A percentile compares a stretch with the other conserved stretches of the same genome.
phyloP scores from a whole-genome alignment of 1,140 invertebrate genomes.

The Eubasilissa regina region DNA sequence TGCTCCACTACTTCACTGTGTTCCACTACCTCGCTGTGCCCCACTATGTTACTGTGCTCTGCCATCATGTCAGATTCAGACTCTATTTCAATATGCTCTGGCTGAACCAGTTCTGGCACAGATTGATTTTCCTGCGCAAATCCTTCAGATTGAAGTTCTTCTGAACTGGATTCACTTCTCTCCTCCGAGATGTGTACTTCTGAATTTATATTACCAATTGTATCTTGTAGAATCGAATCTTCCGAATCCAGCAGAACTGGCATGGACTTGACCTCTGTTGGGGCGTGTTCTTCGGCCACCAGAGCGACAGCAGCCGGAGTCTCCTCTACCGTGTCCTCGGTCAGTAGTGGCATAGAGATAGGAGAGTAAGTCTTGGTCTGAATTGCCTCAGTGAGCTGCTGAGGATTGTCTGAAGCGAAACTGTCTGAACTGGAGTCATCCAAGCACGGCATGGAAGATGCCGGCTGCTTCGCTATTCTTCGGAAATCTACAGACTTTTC shows the following conservation, averaged over 20 bases:
- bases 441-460: conserved; percentile 57
- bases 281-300: neutral
- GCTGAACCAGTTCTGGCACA: neutral
- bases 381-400: conserved; percentile 33
- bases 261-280: conserved; percentile 26
- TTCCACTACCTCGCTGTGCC: neutral
- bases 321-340: conserved; percentile 50
- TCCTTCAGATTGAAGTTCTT: conserved; percentile 4
- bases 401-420: conserved; percentile 32
- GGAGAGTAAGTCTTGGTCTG: conserved; percentile 55
- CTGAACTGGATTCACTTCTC: neutral
- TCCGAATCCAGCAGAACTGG: conserved; percentile 30
- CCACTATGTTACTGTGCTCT: neutral
- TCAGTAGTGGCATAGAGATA: conserved; percentile 58
- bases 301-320: neutral
- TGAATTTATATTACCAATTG: neutral
- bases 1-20: neutral
- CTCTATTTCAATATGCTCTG: neutral
- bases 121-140: neutral
- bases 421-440: conserved; percentile 56
- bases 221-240: neutral
- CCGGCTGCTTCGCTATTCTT: conserved; percentile 4
- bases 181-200: neutral
- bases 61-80: neutral
- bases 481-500: conserved; percentile 8